phyloP scores from a whole-genome alignment of 2,888 invertebrate species.

The Drosophila suboccidentalis region DNA sequence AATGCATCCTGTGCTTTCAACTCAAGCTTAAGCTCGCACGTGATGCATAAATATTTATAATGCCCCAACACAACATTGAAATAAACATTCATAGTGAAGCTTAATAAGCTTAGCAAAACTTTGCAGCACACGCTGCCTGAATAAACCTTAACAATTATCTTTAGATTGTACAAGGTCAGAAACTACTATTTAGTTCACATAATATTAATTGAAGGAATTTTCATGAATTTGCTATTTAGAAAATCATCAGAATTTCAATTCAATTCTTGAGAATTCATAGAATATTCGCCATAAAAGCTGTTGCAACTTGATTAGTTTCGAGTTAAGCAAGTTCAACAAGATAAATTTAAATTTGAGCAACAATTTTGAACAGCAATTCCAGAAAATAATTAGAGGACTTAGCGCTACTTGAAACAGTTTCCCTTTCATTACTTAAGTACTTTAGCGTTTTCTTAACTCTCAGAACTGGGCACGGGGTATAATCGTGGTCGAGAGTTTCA shows the following conservation, averaged over 20 bases:
- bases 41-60: slow-evolving; percentile 49
- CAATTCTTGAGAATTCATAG: too few species aligned
- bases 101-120: slow-evolving; percentile 31
- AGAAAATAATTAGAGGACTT: neutral
- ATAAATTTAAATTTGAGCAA: too few species aligned
- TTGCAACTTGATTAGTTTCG: neutral
- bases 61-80: slow-evolving; percentile 24
- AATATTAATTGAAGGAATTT: too few species aligned
- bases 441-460: neutral
- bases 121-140: neutral
- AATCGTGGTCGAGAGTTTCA: neutral
- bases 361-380: too few species aligned
- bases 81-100: slow-evolving; percentile 29
- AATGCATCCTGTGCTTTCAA: slow-evolving; percentile 28
- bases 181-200: neutral
- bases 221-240: too few species aligned
- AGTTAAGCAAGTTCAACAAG: neutral
- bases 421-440: neutral
- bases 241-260: too few species aligned
- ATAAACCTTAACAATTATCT: neutral
- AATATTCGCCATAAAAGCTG: neutral
- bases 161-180: neutral
- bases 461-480: neutral
- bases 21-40: slow-evolving; percentile 42
- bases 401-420: neutral